A percentile compares a stretch with the other conserved stretches of the same genome.
These are phyloP conservation scores for Callyntrura sp. DNA, from an alignment of 2,888 invertebrate species.

Conservation along the genomic window DNA sequence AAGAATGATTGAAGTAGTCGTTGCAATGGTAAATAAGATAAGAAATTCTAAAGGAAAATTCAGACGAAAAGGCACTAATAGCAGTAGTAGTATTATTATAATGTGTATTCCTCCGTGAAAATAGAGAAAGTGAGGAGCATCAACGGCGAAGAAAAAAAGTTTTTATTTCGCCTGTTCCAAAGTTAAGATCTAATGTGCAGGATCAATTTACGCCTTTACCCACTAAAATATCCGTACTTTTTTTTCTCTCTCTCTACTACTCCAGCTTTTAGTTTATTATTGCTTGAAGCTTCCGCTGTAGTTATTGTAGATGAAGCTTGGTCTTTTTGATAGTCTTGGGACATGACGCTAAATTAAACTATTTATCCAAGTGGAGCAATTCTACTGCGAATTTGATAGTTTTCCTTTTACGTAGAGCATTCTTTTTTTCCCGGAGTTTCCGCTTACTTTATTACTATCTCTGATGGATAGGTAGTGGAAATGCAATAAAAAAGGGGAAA, in stretches of 20 bases:
- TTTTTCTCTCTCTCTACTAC: slow-evolving; percentile 48
- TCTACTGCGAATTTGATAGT: slow-evolving; percentile 44
- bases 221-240: slow-evolving; percentile 54
- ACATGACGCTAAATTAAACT: slow-evolving; percentile 79
- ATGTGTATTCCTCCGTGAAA: slow-evolving; percentile 49
- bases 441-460: slow-evolving; percentile 23
- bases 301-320: slow-evolving; percentile 55
- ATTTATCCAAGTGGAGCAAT: slow-evolving; percentile 77
- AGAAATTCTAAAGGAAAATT: slow-evolving; percentile 44
- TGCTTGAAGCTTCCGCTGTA: slow-evolving; percentile 19
- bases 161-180: slow-evolving; percentile 67
- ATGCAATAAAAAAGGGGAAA: not conserved
- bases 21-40: slow-evolving; percentile 54
- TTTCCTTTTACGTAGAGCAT: slow-evolving; percentile 37
- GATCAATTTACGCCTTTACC: slow-evolving; percentile 79
- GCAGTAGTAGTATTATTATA: slow-evolving; percentile 37
- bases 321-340: slow-evolving; percentile 74
- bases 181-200: slow-evolving; percentile 78
- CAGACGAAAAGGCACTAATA: slow-evolving; percentile 15
- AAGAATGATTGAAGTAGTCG: slow-evolving; percentile 33
- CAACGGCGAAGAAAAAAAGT: slow-evolving; percentile 23
- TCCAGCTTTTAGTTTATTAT: slow-evolving; percentile 23
- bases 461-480: not conserved
- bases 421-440: slow-evolving; percentile 50
- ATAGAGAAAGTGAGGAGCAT: slow-evolving; percentile 22